Conservation (phyloP, 1,140 invertebrate genomes). For the Pseudobourletiella spinata region DNA sequence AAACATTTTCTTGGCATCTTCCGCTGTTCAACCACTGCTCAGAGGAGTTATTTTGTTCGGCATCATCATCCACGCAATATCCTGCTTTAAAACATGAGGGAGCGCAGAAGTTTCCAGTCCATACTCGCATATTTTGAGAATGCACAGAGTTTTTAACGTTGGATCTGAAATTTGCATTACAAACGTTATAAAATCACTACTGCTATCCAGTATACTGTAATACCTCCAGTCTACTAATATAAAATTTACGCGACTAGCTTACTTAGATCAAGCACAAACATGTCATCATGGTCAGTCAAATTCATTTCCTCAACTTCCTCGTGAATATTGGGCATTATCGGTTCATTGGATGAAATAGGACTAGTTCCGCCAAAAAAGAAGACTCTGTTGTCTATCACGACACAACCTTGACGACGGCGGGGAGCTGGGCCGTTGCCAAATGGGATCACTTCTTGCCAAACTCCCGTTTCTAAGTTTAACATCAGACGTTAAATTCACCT, state of each 20-base stretch:
- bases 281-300: constrained; percentile 65
- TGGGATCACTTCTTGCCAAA: constrained; percentile 46
- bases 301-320: constrained; percentile 34
- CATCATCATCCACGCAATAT: constrained; percentile 33
- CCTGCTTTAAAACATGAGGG: constrained; percentile 54
- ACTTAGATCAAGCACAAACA: constrained; percentile 64
- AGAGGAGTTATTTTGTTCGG: constrained; percentile 28
- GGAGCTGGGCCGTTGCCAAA: constrained; percentile 54
- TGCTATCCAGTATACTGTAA: no score
- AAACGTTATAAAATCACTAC: no score
- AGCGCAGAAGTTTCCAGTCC: constrained; percentile 52
- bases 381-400: constrained; percentile 58
- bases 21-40: constrained; percentile 16
- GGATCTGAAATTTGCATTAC: constrained; percentile 53
- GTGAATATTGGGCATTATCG: background rate
- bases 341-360: constrained; percentile 40
- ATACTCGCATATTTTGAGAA: constrained; percentile 53
- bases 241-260: constrained; percentile 26
- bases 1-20: no score
- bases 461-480: constrained; percentile 38
- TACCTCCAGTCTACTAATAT: no score
- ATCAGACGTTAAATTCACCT: no score
- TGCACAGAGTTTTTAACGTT: constrained; percentile 57
- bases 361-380: constrained; percentile 81
- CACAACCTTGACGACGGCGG: constrained; percentile 66